Percentiles rank a stretch among this genome's conserved stretches.
These are phyloP conservation scores for Eudemis profundana DNA, from an alignment of 2,888 invertebrate species.

Conservation along the genomic window DNA sequence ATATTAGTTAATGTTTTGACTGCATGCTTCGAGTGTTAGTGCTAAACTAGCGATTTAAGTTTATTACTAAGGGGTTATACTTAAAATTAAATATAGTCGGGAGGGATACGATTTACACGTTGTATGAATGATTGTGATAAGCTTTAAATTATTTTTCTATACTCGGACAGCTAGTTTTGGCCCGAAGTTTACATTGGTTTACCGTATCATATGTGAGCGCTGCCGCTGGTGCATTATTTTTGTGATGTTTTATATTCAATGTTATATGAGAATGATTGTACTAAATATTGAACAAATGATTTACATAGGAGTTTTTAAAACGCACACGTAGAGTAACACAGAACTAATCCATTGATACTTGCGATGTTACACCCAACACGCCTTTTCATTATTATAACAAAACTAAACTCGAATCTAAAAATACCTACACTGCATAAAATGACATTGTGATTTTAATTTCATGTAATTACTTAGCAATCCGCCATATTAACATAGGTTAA, in stretches of 20 bases:
- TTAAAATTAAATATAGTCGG: slow-evolving; percentile 49
- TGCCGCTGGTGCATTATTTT: slow-evolving; percentile 77
- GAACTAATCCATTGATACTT: slow-evolving; percentile 30
- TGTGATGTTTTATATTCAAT: slow-evolving; percentile 72
- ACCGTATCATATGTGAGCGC: slow-evolving; percentile 60
- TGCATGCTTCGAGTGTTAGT: slow-evolving; percentile 39
- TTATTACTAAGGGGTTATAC: slow-evolving; percentile 29
- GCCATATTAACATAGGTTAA: slow-evolving; percentile 68
- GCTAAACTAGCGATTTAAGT: slow-evolving; percentile 42
- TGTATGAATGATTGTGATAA: slow-evolving; percentile 74
- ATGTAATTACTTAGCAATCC: slow-evolving; percentile 52
- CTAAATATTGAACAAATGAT: slow-evolving; percentile 36
- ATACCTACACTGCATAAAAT: slow-evolving; percentile 13
- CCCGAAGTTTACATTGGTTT: slow-evolving; percentile 67
- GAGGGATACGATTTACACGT: slow-evolving; percentile 61
- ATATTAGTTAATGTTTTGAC: slow-evolving; percentile 43
- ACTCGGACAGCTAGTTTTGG: slow-evolving; percentile 59
- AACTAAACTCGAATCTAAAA: slow-evolving; percentile 8
- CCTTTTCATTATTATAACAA: background rate
- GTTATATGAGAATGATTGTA: slow-evolving; percentile 54
- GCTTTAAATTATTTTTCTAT: slow-evolving; percentile 83
- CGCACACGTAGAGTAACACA: slow-evolving; percentile 19
- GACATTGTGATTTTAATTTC: slow-evolving; percentile 35
- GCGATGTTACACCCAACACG: slow-evolving; percentile 14
- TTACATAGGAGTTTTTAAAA: slow-evolving; percentile 13